Evolutionary conservation across 2,797 vertebrate species (phyloP).

Genomic region (Lithobates sylvaticus): DNA sequence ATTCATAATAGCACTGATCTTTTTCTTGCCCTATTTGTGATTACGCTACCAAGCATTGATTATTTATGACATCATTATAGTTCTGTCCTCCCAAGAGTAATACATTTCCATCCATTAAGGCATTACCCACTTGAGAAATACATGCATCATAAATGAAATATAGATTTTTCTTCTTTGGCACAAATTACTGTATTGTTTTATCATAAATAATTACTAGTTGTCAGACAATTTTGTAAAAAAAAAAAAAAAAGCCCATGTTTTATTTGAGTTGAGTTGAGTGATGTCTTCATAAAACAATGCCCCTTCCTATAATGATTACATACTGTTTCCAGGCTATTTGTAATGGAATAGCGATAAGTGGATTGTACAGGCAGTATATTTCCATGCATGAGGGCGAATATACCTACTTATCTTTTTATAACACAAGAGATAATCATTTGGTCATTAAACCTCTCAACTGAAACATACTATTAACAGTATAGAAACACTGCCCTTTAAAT

Average conservation of each 20-base stretch:
- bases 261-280: constrained; percentile 21
- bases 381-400: neutral
- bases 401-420: constrained; percentile 24
- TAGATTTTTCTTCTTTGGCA: constrained; percentile 67
- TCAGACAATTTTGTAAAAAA: constrained; percentile 31
- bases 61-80: constrained; percentile 70
- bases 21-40: constrained; percentile 50
- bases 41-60: constrained; percentile 62
- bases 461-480: neutral
- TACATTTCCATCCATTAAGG: constrained; percentile 75
- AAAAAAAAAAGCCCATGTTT: neutral
- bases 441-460: constrained; percentile 25
- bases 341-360: constrained; percentile 3
- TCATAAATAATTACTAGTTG: constrained; percentile 59
- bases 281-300: constrained; percentile 18
- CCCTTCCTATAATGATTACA: constrained; percentile 18
- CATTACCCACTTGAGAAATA: constrained; percentile 68
- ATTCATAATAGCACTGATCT: constrained; percentile 52
- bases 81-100: constrained; percentile 69
- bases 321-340: constrained; percentile 26
- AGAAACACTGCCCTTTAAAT: constrained; percentile 18
- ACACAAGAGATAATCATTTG: constrained; percentile 19
- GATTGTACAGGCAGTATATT: neutral
- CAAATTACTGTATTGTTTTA: constrained; percentile 63
- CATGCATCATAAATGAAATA: constrained; percentile 75